Evolutionary conservation across 2,113 vertebrate species (phyloP), one percentile per base, ranked within the genome.

Genomic region (Leptobrachium ailaonicum): DNA sequence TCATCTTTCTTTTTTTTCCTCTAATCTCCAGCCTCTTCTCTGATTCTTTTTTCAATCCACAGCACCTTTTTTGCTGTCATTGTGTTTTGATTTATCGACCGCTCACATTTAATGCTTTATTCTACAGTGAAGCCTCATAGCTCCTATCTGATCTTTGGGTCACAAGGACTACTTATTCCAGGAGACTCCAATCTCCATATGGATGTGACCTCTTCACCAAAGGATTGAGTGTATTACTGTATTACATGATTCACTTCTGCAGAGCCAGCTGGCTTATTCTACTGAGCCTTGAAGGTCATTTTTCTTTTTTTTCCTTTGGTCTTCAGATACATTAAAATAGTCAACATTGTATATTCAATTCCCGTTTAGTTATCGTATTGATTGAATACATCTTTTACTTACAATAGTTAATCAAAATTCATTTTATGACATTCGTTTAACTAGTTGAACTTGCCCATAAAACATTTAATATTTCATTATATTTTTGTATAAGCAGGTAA

Each of bases 221-320:
- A 88, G 83, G 87, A 87, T 80, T 87, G 84, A 82, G 71, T 85
- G 75, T 86, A 62, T 73, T 83, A 68, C 82, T 85, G 75, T 87
- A 54, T 71, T 83, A 68, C 82, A 43, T 53, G 78, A 41, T 50
- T 86, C 79, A 64, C 71, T 86, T 77, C 43, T 83, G 72, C 88
- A 76, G 85, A 83, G 75, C 88, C 83, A 87, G 82, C 83, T 67
- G 14, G 40, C 78, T 85, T 60, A 6, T 82, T 77, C 71, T 66
- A 50, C 42, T 74, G 75, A 77, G 79, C 66, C 41, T 44, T 62
- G 83, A 84, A 80, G 82, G 77, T 87, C 86, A 20, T 72, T 7
- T 41, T 83, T n/a, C n/a, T n/a, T n/a, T n/a, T 75, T 83, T 89
- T 88, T 87, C 83, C 82, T 86, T 87, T 86, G 86, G 76, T 85